Conservation (phyloP, 1,140 invertebrate species). For the Cyrtorhinus lividipennis region DNA sequence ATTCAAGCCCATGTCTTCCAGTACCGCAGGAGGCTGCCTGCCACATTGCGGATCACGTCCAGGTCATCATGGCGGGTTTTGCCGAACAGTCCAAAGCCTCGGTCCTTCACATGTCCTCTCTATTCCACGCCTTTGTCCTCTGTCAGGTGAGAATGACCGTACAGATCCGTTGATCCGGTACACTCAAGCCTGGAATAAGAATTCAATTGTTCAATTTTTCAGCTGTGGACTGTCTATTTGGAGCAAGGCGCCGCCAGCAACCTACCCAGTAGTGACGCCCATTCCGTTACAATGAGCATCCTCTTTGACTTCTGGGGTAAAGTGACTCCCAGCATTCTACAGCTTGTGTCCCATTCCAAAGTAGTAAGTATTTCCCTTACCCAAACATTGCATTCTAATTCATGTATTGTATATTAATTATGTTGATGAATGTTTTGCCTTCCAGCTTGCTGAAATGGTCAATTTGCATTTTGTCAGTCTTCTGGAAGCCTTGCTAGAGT, state of each 20-base stretch:
- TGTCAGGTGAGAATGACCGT: conserved; percentile 43
- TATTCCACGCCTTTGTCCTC: conserved; percentile 67
- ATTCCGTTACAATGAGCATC: conserved; percentile 58
- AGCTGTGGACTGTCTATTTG: conserved; percentile 96
- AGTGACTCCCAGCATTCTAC: conserved; percentile 86
- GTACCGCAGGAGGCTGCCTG: conserved; percentile 93
- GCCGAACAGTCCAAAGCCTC: conserved; percentile 67
- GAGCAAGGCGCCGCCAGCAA: conserved; percentile 67
- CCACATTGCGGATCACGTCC: conserved; percentile 92
- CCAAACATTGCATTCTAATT: not conserved
- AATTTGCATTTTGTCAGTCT: conserved; percentile 92
- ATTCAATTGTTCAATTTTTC: not conserved
- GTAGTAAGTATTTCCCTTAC: conserved; percentile 40
- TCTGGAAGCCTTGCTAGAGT: conserved; percentile 89
- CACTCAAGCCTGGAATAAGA: not conserved
- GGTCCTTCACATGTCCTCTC: conserved; percentile 80
- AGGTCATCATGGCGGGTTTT: conserved; percentile 89
- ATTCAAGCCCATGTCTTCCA: conserved; percentile 49
- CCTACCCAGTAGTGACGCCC: conserved; percentile 48
- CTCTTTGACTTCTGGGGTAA: conserved; percentile 98
- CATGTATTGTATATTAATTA: not conserved
- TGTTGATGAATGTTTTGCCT: conserved; percentile 17
- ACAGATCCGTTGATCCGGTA: not conserved
- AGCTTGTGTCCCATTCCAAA: conserved; percentile 86
- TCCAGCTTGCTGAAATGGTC: conserved; percentile 88